A percentile compares a stretch with the other conserved stretches of the same genome.
Evolutionary conservation across 1,140 invertebrate species (phyloP).

Genomic region (Fopius arisanus): DNA sequence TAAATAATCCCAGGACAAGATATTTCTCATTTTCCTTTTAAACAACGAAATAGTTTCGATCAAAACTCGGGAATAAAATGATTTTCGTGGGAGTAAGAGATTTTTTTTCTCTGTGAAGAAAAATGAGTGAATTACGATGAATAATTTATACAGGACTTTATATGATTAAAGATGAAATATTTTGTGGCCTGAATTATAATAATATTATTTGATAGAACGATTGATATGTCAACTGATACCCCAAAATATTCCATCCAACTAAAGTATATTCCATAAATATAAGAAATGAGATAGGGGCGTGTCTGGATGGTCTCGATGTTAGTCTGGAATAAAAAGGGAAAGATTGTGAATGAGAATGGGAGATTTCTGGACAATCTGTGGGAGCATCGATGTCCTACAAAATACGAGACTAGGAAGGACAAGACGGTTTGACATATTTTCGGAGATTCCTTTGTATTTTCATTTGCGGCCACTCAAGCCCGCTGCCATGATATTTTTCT

Average conservation of each 20-base stretch:
- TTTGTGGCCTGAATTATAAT: too few relatives aligned
- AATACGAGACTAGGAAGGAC: constrained; percentile 28
- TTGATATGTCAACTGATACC: not conserved
- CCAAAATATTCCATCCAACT: not conserved
- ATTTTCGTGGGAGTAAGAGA: too few relatives aligned
- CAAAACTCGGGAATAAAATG: too few relatives aligned
- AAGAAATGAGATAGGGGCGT: not conserved
- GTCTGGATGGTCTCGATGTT: not conserved
- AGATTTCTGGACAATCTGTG: constrained; percentile 26
- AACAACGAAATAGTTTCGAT: too few relatives aligned
- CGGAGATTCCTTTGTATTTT: constrained; percentile 52
- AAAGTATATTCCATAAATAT: not conserved
- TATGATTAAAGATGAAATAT: too few relatives aligned
- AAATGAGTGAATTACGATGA: too few relatives aligned
- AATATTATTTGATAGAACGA: not conserved
- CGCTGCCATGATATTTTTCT: constrained; percentile 32
- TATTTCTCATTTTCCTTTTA: too few relatives aligned
- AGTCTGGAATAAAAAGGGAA: not conserved
- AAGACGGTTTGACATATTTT: constrained; percentile 55
- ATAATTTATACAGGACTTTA: too few relatives aligned
- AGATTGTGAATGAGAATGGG: constrained; percentile 13
- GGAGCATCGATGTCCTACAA: constrained; percentile 23
- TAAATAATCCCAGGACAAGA: too few relatives aligned
- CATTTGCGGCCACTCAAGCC: constrained; percentile 58
- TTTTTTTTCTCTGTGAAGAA: too few relatives aligned